Base-by-base conservation (phyloP, 2,113 vertebrate genomes). In the Anas platyrhynchos region DNA sequence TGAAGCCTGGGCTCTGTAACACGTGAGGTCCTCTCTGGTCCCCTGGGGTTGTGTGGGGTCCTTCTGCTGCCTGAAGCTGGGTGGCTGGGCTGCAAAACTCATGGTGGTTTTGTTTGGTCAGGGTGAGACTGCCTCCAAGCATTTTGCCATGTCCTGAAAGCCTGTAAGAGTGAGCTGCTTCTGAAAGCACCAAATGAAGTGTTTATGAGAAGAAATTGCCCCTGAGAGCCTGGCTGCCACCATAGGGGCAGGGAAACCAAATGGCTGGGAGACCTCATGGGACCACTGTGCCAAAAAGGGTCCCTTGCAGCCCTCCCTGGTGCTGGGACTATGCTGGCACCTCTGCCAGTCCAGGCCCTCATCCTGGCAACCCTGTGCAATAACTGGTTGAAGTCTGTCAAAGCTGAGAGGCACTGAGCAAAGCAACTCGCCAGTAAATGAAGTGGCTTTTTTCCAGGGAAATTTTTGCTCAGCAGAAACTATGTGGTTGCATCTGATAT, bases 381-480 rank as follows among this genome's bases (percentile, higher is more conserved):
- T 82, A 79, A 17, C 58, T 73, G 54, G 58, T 86, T 58, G 72
- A 66, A 94, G 85, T 58, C 85, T 80, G 44, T 90, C 63, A 58
- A 52, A 83, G 59, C 50, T 83, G 76, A 92, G 80, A 31, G 54
- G 72, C 3, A 0, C 54, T 83, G 63, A 91, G 88, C 63, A 85
- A 76, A 94, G 55, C 41, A 88, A 44, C 50, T 77, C 6, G 0
- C 67, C 50, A 36, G 88, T 74, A 96, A 95, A 92, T 78, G 59
- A 86, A 91, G 56, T 90, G 94, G 88, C 80, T 26, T 71, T 86
- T 86, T 93, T 93, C 88, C 92, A 93, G 88, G n/a, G 61, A 78
- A 77, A 92, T 83, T 75, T 92, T 86, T 6, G 1, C 83, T 96
- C 79, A 86, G 88, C 91, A 92, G 86, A 93, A 96, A 74, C 65